Base-by-base conservation (phyloP, 2,797 vertebrate genomes). In the Agapornis canus region DNA sequence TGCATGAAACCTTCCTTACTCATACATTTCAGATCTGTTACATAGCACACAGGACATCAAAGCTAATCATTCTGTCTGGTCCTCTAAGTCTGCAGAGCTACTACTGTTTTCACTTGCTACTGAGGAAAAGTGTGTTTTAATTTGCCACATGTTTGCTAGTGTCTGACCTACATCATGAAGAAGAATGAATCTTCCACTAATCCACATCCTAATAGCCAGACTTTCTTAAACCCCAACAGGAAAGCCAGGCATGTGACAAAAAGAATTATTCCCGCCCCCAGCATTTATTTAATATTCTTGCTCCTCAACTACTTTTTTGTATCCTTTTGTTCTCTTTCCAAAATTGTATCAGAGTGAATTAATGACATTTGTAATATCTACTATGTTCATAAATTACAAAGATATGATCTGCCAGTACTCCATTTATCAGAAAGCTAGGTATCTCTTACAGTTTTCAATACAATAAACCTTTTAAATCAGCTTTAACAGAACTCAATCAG, bases 171-270 rank as follows among this genome's bases (percentile, higher is more conserved):
- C 92, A 96, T 96, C 90, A 94, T 66, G 72, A 43, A 43, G 88
- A 96, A 92, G 93, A 97, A 97, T 75, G 90, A 97, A 95, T 92
- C 97, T 96, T 92, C 94, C 81, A 78, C 96, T 98, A 98, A 98
- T 98, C 98, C 91, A 97, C 81, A 98, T 89, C 96, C 96, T 98
- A 98, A 98, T 94, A 98, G 97, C 93, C 73, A 96, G 95, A 96
- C 85, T 96, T 97, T 92, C 95, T 96, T 96, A 97, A 97, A 95
- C 93, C 96, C 61, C 92, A 96, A 97, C 96, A 95, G 97, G 96
- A 97, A 98, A 97, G 98, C 78, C 91, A 98, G 93, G 94, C 97
- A 97, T 97, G 96, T 96, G 98, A 98, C 94, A 97, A 91, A 83
- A 82, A 95, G 79, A 19, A 39, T 81, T 96, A 72, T 92, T 91